phyloP scores from a whole-genome alignment of 2,113 vertebrate genomes.

The Mirounga angustirostris region DNA sequence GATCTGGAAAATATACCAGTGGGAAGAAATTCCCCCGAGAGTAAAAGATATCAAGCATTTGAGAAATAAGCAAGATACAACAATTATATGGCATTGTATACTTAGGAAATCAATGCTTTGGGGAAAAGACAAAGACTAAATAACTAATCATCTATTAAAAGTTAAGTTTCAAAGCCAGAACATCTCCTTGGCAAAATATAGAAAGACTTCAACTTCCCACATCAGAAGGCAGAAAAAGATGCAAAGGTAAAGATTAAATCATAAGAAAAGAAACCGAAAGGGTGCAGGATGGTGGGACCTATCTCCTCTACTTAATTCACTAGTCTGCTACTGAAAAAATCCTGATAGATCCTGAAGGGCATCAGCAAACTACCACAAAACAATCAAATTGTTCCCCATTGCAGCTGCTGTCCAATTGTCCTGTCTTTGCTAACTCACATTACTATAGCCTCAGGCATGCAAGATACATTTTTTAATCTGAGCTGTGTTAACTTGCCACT shows the following conservation, averaged over 20 bases:
- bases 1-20: not conserved
- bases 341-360: not conserved
- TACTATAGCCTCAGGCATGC: not conserved
- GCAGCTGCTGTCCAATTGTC: not conserved
- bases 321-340: not conserved
- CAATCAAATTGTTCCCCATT: not conserved
- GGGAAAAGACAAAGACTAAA: not conserved
- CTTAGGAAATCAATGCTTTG: not conserved
- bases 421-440: not conserved
- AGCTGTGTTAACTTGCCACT: not conserved
- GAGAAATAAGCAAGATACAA: not conserved
- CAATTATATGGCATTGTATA: not conserved
- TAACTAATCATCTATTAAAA: not conserved
- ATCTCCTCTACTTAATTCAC: not conserved
- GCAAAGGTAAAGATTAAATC: not conserved
- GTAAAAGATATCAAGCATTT: not conserved
- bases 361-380: not conserved
- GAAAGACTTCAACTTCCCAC: not conserved
- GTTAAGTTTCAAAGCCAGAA: not conserved
- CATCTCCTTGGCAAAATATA: not conserved
- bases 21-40: not conserved
- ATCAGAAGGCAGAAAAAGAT: not conserved
- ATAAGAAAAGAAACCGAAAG: not conserved
- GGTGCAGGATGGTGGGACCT: fast-evolving
- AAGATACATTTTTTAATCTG: not conserved